These are phyloP conservation scores for Mechanitis mazaeus DNA, from an alignment of 2,888 invertebrate genomes.

Conservation along the genomic window DNA sequence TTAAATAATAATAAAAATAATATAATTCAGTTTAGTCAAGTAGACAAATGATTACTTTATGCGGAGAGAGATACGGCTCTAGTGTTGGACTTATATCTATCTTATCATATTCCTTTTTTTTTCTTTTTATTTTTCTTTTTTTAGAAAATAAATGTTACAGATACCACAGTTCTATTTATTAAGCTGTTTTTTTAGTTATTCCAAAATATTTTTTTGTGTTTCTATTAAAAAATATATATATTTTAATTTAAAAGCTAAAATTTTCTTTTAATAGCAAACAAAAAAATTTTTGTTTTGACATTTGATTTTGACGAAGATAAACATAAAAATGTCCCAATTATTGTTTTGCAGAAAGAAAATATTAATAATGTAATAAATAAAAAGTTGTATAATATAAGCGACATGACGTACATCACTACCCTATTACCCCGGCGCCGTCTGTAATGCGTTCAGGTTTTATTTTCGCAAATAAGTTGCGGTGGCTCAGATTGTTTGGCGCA, in stretches of 20 bases:
- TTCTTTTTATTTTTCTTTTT: too few species aligned
- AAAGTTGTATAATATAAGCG: conserved; percentile 13
- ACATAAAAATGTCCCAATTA: conserved; percentile 11
- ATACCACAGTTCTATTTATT: too few species aligned
- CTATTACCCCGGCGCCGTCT: conserved; percentile 50
- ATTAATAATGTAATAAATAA: conserved; percentile 11
- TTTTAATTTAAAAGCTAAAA: too few species aligned
- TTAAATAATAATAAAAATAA: conserved; percentile 72
- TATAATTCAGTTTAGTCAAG: conserved; percentile 76
- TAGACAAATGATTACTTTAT: conserved; percentile 73
- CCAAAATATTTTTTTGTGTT: too few species aligned
- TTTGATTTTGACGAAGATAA: not conserved
- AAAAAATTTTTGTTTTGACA: too few species aligned
- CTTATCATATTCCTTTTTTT: not conserved
- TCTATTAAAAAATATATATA: too few species aligned
- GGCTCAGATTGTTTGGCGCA: conserved; percentile 47
- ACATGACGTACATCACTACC: conserved; percentile 41
- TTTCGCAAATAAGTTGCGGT: conserved; percentile 72
- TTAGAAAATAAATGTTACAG: too few species aligned
- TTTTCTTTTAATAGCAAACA: too few species aligned
- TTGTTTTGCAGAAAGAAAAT: not conserved
- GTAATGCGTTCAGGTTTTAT: conserved; percentile 68
- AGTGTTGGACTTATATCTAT: conserved; percentile 37
- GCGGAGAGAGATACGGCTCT: conserved; percentile 41
- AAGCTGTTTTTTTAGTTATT: too few species aligned